These are phyloP conservation scores for Orgyia antiqua DNA, from an alignment of 2,888 invertebrate species.

Conservation along the genomic window DNA sequence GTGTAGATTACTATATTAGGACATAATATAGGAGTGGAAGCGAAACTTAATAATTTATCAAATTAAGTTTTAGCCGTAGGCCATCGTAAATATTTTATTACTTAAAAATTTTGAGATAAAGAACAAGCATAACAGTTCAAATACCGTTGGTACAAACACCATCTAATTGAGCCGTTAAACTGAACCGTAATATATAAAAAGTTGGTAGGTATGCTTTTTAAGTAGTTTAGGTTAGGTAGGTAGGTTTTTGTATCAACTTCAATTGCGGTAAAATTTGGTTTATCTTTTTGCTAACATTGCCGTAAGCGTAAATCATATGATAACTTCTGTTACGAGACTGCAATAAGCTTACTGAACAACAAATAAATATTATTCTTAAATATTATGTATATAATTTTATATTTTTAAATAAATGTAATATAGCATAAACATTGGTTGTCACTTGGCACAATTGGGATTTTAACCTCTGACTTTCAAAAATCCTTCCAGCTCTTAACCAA, in stretches of 20 bases:
- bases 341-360: too few relatives aligned
- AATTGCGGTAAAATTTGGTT: slow-evolving; percentile 8
- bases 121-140: neutral
- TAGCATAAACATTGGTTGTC: too few relatives aligned
- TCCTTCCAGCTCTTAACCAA: too few relatives aligned
- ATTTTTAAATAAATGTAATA: too few relatives aligned
- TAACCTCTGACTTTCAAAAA: too few relatives aligned
- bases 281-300: slow-evolving; percentile 25
- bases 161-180: slow-evolving; percentile 14
- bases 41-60: slow-evolving; percentile 6
- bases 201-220: too few relatives aligned
- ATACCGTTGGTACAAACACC: slow-evolving; percentile 1
- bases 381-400: too few relatives aligned
- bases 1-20: slow-evolving; percentile 3
- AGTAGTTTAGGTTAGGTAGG: too few relatives aligned
- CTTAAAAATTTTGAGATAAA: slow-evolving; percentile 1
- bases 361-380: too few relatives aligned
- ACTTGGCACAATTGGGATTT: too few relatives aligned
- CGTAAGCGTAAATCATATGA: too few relatives aligned
- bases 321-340: too few relatives aligned
- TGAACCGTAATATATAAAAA: slow-evolving; percentile 3
- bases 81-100: slow-evolving; percentile 1
- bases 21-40: slow-evolving; percentile 3
- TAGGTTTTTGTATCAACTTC: slow-evolving; percentile 11
- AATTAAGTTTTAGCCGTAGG: slow-evolving; percentile 2